Base-by-base conservation (phyloP, 2,797 vertebrate species). In the Ispidina lecontei region DNA sequence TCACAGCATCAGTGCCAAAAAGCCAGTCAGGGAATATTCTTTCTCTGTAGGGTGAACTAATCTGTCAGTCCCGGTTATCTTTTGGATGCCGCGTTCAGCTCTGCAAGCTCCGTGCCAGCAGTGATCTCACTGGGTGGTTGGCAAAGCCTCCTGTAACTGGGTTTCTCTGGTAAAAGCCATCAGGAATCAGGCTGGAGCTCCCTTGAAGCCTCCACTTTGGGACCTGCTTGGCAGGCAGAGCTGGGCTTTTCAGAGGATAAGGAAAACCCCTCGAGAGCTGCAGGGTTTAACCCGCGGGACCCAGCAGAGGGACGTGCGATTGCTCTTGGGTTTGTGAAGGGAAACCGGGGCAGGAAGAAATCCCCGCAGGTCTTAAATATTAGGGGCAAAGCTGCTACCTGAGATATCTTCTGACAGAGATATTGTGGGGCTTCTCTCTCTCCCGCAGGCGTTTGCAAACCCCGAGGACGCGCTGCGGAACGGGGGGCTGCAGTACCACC, bases 391-490 rank as follows among this genome's bases (percentile, higher is more conserved):
- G 28, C 44, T 35, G 49, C 65, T 26, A 10, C 37, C 68, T 56
- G 28, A 12, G 20, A 39, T 39, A 39, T 39, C 37, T 39, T 39
- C 37, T 39, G 51, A 17, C 19, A 5, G 3, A 0, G 9, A 6
- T 6, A 4, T 52, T 7, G 41, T 1, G 47, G 22, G 54, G 8
- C 13, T 16, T 79, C 13, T 93, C 9, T 89, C 19, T 94, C 9
- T 89, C 19, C 93, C 31, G 26, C 97, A 99, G 99, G 99, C 98
- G 1, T 99, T 99, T 82, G 98, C 98, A 11, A 99, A 99, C 92
- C 98, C 98, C 0, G 99, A 99, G 95, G 99, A 99, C 0, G 98
- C 99, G 1, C 65, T 98, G 85, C 98, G 98, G 84, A 99, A 99
- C 0, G 99, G 99, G 74, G 99, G 99, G 12, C 9, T 97, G 20